These are phyloP conservation scores for Lasioglossum calceatum DNA, from an alignment of 2,888 invertebrate species.

Conservation along the genomic window DNA sequence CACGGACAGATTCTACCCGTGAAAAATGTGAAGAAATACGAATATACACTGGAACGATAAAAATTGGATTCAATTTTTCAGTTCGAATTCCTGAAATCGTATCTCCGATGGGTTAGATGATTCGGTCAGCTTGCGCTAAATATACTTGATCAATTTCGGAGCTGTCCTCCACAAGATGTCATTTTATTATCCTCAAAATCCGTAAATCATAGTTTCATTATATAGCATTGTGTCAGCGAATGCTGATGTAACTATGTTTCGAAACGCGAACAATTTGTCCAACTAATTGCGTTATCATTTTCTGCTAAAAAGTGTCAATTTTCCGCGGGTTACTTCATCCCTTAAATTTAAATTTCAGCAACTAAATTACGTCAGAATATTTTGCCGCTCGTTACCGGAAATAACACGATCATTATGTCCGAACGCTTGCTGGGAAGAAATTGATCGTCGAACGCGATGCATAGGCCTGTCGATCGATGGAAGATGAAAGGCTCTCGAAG, in stretches of 20 bases:
- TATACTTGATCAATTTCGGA: not conserved
- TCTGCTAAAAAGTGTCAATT: not conserved
- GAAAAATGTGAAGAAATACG: not conserved
- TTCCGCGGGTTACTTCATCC: too few species aligned
- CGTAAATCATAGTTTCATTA: not conserved
- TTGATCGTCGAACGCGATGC: not conserved
- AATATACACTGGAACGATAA: not conserved
- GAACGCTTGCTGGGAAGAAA: not conserved
- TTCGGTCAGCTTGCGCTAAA: not conserved
- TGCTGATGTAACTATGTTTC: not conserved
- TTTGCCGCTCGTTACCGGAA: not conserved
- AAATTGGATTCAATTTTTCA: not conserved
- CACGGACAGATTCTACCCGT: not conserved
- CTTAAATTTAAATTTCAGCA: not conserved
- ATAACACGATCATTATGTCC: not conserved
- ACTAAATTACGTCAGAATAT: not conserved
- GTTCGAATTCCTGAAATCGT: not conserved
- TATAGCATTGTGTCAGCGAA: not conserved
- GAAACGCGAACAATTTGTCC: not conserved
- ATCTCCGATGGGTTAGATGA: not conserved
- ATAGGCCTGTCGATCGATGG: not conserved
- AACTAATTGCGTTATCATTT: not conserved
- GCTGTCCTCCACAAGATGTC: not conserved
- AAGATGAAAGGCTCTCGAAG: not conserved
- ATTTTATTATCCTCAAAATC: not conserved